Evolutionary conservation across 2,797 vertebrate species (phyloP).

Genomic region (Pristis pectinata): DNA sequence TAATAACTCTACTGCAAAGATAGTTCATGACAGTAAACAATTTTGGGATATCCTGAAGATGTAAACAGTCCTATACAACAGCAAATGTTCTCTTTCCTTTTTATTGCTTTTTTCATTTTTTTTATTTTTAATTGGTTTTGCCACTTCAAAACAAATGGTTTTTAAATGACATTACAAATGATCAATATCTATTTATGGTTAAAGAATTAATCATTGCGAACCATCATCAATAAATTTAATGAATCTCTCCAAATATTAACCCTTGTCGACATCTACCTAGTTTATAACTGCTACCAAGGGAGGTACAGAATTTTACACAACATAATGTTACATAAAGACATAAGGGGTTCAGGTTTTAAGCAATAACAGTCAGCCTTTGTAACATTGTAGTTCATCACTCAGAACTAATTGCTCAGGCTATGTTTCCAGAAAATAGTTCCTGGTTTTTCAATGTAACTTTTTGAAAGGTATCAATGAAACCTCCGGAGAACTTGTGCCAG

Average conservation of each 20-base stretch:
- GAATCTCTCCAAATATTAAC: not conserved
- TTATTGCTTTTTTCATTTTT: not conserved
- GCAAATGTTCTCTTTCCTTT: no score
- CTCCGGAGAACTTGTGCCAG: not conserved
- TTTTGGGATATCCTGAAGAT: not conserved
- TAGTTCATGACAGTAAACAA: not conserved
- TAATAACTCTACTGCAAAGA: not conserved
- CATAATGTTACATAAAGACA: not conserved
- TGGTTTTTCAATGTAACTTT: not conserved
- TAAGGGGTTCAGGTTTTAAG: not conserved
- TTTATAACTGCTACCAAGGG: not conserved
- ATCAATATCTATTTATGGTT: not conserved
- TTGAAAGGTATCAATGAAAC: not conserved
- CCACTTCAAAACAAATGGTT: not conserved
- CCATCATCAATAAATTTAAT: not conserved
- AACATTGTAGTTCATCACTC: not conserved
- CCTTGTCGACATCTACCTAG: not conserved
- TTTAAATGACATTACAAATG: not conserved
- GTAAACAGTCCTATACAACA: no score
- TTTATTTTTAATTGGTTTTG: not conserved
- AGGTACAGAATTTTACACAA: not conserved
- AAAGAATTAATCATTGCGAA: not conserved
- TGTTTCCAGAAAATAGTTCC: not conserved
- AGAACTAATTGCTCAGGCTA: not conserved
- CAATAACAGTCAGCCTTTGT: not conserved